Conservation (phyloP, 2,113 vertebrate species). For the Mastomys natalensis region DNA sequence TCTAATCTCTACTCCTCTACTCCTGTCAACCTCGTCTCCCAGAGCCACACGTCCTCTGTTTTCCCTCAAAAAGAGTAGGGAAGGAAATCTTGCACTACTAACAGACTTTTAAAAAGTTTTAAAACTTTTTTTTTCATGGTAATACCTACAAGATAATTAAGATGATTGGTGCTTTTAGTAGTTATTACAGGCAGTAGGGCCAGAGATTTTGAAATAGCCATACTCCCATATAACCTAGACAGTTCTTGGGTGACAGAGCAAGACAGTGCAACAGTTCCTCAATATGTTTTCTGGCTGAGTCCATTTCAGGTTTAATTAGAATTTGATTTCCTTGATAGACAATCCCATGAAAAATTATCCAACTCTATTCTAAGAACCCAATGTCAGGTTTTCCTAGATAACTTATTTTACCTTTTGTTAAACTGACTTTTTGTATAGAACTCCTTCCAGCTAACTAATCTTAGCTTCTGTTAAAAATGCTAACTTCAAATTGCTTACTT, state of each 20-base stretch:
- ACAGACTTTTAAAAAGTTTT: neutral
- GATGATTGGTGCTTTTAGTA: neutral
- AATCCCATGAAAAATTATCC: neutral
- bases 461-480: neutral
- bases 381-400: neutral
- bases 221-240: neutral
- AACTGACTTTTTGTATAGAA: neutral
- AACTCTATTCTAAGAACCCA: neutral
- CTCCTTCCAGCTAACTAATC: neutral
- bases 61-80: neutral
- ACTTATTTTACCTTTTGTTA: neutral
- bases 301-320: neutral
- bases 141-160: constrained; percentile 13
- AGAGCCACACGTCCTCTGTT: neutral
- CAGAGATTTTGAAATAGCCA: neutral
- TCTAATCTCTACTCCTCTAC: too few relatives aligned
- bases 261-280: neutral
- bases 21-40: neutral
- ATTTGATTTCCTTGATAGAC: neutral
- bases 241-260: neutral
- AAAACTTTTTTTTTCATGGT: neutral
- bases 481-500: neutral
- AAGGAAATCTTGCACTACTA: constrained; percentile 8
- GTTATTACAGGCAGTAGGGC: neutral
- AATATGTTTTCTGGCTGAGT: neutral